Conservation (phyloP, 1,140 invertebrate species). For the Euborellia annulipes region DNA sequence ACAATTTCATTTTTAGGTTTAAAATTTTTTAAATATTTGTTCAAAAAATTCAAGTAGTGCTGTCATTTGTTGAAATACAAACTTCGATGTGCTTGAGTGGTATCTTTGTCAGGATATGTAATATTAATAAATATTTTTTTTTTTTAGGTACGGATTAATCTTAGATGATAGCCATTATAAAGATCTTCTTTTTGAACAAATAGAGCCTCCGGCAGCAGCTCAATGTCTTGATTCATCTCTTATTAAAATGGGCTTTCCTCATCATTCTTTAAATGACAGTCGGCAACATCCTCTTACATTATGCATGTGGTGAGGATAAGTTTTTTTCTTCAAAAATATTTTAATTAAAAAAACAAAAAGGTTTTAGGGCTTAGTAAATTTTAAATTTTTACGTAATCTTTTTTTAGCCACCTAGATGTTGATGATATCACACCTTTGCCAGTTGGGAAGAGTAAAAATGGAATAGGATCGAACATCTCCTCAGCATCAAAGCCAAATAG, state of each 20-base stretch:
- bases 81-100: no score
- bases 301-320: constrained; percentile 64
- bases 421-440: constrained; percentile 32
- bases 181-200: constrained; percentile 58
- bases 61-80: no score
- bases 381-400: no score
- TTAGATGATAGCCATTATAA: constrained; percentile 82
- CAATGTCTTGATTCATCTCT: constrained; percentile 63
- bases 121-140: no score
- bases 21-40: no score
- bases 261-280: constrained; percentile 39
- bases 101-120: no score
- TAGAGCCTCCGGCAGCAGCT: constrained; percentile 76
- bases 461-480: no score
- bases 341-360: neutral
- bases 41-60: no score
- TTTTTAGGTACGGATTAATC: constrained; percentile 53
- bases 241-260: constrained; percentile 88
- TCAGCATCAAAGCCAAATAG: constrained; percentile 19
- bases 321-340: neutral
- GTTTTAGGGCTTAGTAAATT: neutral
- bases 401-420: constrained; percentile 63
- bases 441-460: no score
- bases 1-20: no score
- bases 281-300: constrained; percentile 54